Base-by-base conservation (phyloP, 2,888 invertebrate genomes). In the Spicauda simplicius region DNA sequence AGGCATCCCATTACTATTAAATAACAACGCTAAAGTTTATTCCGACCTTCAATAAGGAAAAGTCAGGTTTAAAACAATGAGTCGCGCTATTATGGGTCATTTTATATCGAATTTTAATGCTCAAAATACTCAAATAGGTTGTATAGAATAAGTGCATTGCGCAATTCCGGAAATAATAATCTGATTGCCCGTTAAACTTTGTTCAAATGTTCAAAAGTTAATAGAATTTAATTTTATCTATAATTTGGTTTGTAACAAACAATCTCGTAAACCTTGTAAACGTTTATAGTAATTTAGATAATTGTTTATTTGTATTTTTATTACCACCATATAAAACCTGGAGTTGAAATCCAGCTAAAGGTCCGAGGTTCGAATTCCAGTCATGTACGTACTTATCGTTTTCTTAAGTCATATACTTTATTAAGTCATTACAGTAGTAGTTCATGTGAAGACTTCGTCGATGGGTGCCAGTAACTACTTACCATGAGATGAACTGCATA, bases 21-120 rank as follows among this genome's bases (percentile, higher is more conserved):
- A 62, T 25, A 25, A 25, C 25, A 25, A 16, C 1, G 12, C 52
- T 20, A 37, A 61, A 41, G 33, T 62, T 54, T 37, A 62, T 45
- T 41, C 33, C 37, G 45, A 45, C 62, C 62, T 62, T 62, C 62
- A 55, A 62, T 55, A 62, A 62, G 62, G 54, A 62, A 54, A 62
- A 52, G 53, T 50, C 50, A 41, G 18, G 52, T 33, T 53, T 52
- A 18, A 41, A 53, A 45, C 54, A 55, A 62, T 41, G 54, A 62
- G 25, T 14, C 54, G 25, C 33, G 54, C 45, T 53, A 53, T 33
- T 30, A 55, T 55, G 25, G 20, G 20, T 55, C n/a, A 62, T 62
- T 55, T 53, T 55, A 25, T 25, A 54, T 19, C 41, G 5, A 54
- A 37, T 62, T 62, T 62, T 53, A 56, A 53, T 61, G 53, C n/a